Evolutionary conservation across 2,797 vertebrate genomes (phyloP), one percentile per base, ranked within the genome.

Genomic region (Peromyscus attwateri): DNA sequence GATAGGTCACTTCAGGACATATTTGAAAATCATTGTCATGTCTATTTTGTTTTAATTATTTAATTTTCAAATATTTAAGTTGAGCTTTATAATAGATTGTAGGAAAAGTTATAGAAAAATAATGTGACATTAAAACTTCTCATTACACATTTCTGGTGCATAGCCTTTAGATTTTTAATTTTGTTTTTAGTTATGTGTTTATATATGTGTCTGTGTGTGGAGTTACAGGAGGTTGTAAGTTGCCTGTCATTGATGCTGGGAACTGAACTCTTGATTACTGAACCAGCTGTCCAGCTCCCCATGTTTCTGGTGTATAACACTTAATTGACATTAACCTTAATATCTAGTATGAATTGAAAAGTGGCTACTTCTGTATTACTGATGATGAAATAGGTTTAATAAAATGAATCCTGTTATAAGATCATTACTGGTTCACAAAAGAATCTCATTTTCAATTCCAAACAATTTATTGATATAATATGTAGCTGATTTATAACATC

Each of bases 361-460:
- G 14, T 79, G 0, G 34, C 62, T 91, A 34, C 7, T 25, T 79
- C 52, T 91, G n/a, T 55, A 1, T 68, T 84, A 25, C 2, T 66
- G 23, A 79, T 23, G 16, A 82, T 68, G 14, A 79, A 82, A 77
- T 6, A 60, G 23, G 1, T 3, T 89, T 13, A 85, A 13, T 93
- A 31, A 95, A 37, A 85, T 76, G 75, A 95, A 76, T 55, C 11
- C 0, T 55, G 29, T 16, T 31, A 77, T 64, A 40, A 43, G 57
- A 9, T 76, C 85, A 89, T 92, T 81, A 49, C 12, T 70, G 64
- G 60, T 19, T 76, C 64, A 6, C 13, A 10, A 91, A 83, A 84
- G 10, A 79, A 46, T 37, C 40, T 25, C 52, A 91, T 91, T 91
- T 84, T 76, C 52, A 92, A 55, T 80, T 93, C 34, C 81, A 80